Evolutionary conservation across 2,113 vertebrate species (phyloP), one percentile per base, ranked within the genome.

Genomic region (Pituophis catenifer): DNA sequence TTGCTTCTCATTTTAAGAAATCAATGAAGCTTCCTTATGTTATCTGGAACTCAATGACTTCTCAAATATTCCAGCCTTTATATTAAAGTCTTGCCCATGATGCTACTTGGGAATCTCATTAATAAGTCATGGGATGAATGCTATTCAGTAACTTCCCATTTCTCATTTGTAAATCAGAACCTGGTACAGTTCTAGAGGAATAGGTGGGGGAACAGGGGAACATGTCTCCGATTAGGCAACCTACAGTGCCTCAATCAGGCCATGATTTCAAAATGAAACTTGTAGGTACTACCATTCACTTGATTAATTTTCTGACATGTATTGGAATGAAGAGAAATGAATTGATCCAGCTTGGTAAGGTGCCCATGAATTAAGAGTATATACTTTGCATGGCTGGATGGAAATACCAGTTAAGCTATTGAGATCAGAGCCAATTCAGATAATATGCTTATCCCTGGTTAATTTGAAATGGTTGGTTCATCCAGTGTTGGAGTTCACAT

Each of bases 161-260:
- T 91, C 90, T 90, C 38, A 89, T 92, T 62, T 87, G 57, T 65
- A 93, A 94, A 94, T 92, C 88, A 57, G 44, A 94, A 93, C 58
- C 48, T 86, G 44, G 52, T 55, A n/a, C 65, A 89, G 13, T 89
- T 87, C 86, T 38, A 48, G 38, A 57, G 62, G 50, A 92, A 88
- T 0, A 1, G 55, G 89, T 12, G 44, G 54, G 29, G 57, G 8
- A 26, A 88, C 38, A 89, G 75, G 21, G 1, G 7, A 38, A 11
- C 4, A 12, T 55, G 44, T 65, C 38, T 93, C n/a, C 53, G 6
- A 93, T 23, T 48, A 95, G 91, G 88, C 33, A 91, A 15, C 86
- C 55, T 55, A 93, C 38, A 50, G 13, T 21, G 21, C 86, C n/a
- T 55, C 91, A 70, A 94, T 91, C 54, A 93, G 86, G 23, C 3